Evolutionary conservation across 2,113 vertebrate species (phyloP).

Genomic region (Zonotrichia leucophrys): DNA sequence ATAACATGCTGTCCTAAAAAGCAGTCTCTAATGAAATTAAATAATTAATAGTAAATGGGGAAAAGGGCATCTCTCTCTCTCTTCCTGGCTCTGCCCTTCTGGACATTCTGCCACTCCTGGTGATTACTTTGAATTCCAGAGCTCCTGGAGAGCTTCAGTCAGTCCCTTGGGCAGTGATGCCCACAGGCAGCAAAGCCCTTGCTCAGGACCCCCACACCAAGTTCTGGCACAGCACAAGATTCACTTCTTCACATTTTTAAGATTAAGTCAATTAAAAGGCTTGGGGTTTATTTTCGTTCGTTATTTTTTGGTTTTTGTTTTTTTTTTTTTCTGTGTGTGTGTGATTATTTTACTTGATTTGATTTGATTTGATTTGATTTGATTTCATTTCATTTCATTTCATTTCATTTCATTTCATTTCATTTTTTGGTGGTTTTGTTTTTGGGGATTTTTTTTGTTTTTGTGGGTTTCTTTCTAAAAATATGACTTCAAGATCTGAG

Average conservation of each 20-base stretch:
- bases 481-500: too few relatives aligned
- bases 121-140: background rate
- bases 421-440: too few relatives aligned
- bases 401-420: background rate
- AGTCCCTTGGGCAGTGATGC: fast-evolving
- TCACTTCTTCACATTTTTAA: background rate
- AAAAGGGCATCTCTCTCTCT: background rate
- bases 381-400: background rate
- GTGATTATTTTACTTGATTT: too few relatives aligned
- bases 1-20: background rate
- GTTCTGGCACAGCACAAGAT: background rate
- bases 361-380: too few relatives aligned
- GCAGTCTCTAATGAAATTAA: background rate
- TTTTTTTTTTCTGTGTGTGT: too few relatives aligned
- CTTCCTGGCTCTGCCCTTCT: background rate
- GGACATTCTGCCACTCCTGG: background rate
- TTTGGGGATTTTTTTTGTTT: too few relatives aligned
- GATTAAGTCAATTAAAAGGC: background rate
- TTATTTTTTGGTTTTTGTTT: background rate
- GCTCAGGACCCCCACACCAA: background rate
- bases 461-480: background rate
- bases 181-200: background rate
- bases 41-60: background rate
- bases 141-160: background rate
- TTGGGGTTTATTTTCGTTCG: background rate